These are phyloP conservation scores for Ameiurus melas DNA, from an alignment of 2,113 vertebrate species.

Conservation along the genomic window DNA sequence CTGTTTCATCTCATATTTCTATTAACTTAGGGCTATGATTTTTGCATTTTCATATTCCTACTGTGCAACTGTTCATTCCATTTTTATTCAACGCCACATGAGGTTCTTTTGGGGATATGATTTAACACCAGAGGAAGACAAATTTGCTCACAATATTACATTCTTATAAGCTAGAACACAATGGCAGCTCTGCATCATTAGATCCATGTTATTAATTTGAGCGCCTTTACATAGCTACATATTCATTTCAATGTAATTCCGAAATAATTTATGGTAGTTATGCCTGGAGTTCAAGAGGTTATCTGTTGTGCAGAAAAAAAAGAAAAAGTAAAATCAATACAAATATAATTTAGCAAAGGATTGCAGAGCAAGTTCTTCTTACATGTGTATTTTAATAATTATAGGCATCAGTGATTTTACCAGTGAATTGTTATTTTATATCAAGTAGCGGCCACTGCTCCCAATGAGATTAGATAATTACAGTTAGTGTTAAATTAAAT, in stretches of 20 bases:
- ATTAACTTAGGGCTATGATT: neutral
- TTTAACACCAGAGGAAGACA: neutral
- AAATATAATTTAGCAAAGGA: neutral
- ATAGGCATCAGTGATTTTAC: neutral
- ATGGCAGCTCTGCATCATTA: neutral
- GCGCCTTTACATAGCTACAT: neutral
- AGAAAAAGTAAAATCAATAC: neutral
- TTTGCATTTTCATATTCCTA: neutral
- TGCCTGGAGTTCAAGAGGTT: neutral
- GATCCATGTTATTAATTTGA: neutral
- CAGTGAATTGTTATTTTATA: neutral
- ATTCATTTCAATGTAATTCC: neutral
- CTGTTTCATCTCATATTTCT: neutral
- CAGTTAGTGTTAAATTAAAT: neutral
- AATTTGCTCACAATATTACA: neutral
- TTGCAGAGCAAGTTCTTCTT: neutral
- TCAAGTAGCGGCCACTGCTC: neutral
- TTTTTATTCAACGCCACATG: neutral
- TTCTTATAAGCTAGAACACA: neutral
- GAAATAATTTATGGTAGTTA: neutral
- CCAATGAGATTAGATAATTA: neutral
- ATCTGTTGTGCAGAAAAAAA: neutral
- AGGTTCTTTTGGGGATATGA: neutral
- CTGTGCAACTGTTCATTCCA: neutral
- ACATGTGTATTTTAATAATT: neutral